Evolutionary conservation across 2,797 vertebrate genomes (phyloP).

Genomic region (Pangasius djambal): DNA sequence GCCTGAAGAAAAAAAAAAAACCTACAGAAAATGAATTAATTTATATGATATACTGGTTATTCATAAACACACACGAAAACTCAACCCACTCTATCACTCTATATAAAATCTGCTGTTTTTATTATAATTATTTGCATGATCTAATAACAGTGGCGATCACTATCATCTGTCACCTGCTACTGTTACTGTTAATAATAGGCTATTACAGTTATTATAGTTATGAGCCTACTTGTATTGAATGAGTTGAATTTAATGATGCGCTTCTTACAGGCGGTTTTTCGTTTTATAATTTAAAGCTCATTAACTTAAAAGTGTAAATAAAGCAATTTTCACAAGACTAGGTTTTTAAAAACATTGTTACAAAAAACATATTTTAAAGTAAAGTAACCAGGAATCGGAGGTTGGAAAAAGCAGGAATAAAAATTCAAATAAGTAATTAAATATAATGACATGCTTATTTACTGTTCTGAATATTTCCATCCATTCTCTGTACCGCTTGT

Average conservation of each 20-base stretch:
- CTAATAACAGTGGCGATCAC: too few relatives aligned
- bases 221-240: background rate
- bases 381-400: background rate
- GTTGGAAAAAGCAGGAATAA: background rate
- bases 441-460: background rate
- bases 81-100: too few relatives aligned
- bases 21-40: rapidly evolving
- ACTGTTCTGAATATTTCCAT: background rate
- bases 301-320: background rate
- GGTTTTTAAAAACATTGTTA: background rate
- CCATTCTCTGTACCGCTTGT: too few relatives aligned
- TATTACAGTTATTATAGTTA: background rate
- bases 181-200: too few relatives aligned
- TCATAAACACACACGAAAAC: too few relatives aligned
- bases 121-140: too few relatives aligned
- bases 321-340: background rate
- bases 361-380: too few relatives aligned
- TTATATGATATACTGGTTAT: too few relatives aligned
- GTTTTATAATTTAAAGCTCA: background rate
- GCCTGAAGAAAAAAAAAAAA: too few relatives aligned
- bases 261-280: background rate
- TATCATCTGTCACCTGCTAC: too few relatives aligned
- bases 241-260: background rate
- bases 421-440: background rate
- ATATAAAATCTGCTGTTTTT: too few relatives aligned